These are phyloP conservation scores for Tenthredo scrophulariae DNA, from an alignment of 2,888 invertebrate species.

Conservation along the genomic window DNA sequence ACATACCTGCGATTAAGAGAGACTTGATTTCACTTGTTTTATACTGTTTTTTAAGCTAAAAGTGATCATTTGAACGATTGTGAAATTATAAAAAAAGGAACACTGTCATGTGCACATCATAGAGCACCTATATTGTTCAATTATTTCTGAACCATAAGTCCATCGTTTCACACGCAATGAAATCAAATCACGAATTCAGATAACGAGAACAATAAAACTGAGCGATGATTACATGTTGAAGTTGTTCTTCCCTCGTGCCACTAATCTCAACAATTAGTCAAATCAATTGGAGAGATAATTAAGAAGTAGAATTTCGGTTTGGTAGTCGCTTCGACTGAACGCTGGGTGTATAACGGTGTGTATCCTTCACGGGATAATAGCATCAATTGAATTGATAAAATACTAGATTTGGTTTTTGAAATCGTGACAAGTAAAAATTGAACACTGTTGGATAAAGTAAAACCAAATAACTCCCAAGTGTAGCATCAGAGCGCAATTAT, in stretches of 20 bases:
- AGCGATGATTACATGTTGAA: neutral
- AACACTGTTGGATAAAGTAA: neutral
- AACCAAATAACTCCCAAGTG: conserved; percentile 34
- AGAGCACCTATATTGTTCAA: neutral
- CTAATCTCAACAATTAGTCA: neutral
- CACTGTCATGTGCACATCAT: neutral
- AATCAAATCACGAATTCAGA: neutral
- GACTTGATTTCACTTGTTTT: neutral
- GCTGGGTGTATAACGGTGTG: neutral
- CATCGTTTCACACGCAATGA: neutral
- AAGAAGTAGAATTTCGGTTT: neutral
- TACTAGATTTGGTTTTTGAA: neutral
- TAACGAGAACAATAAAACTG: neutral
- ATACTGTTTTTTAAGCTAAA: conserved; percentile 3
- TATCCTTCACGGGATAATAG: neutral
- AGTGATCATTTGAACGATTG: neutral
- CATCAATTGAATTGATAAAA: neutral
- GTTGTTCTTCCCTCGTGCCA: neutral
- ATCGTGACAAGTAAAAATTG: neutral
- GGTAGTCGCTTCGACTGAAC: neutral
- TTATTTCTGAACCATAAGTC: neutral
- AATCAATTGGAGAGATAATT: neutral
- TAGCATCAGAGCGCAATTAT: conserved; percentile 63
- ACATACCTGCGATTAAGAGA: conserved; percentile 22
- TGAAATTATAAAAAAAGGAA: neutral